Percentiles rank a stretch among this genome's conserved stretches.
Evolutionary conservation across 2,888 invertebrate species (phyloP).

Genomic region (Ophraella communa): DNA sequence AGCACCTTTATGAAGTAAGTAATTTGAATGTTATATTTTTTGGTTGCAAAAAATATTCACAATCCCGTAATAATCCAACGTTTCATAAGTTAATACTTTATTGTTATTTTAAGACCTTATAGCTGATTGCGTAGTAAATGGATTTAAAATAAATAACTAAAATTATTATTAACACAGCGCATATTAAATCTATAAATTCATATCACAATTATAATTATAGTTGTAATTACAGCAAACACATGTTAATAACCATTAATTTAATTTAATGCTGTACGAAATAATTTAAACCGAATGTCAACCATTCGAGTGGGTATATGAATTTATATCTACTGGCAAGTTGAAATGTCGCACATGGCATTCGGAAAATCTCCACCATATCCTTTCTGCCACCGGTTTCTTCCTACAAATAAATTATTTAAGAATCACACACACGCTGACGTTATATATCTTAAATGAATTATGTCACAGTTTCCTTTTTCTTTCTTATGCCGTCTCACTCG

Average conservation of each 20-base stretch:
- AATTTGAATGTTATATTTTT: too few relatives aligned
- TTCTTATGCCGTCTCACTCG: neutral
- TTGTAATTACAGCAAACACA: neutral
- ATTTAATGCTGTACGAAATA: neutral
- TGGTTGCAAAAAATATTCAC: too few relatives aligned
- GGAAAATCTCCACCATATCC: slow-evolving; percentile 17
- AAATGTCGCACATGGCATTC: slow-evolving; percentile 22
- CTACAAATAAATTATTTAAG: slow-evolving; percentile 35
- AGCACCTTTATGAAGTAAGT: too few relatives aligned
- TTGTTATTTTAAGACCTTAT: too few relatives aligned
- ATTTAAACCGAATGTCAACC: neutral
- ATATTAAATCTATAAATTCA: too few relatives aligned
- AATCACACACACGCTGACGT: slow-evolving; percentile 33
- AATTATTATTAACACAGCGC: too few relatives aligned
- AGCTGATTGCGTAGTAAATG: too few relatives aligned
- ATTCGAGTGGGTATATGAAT: neutral
- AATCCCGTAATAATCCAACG: too few relatives aligned
- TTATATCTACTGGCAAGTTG: slow-evolving; percentile 1
- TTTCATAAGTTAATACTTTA: too few relatives aligned
- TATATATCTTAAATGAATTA: slow-evolving; percentile 28
- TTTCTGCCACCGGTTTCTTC: slow-evolving; percentile 26
- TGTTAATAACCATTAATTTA: neutral
- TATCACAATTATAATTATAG: too few relatives aligned
- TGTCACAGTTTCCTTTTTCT: slow-evolving; percentile 12
- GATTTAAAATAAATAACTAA: too few relatives aligned